Evolutionary conservation across 2,888 invertebrate species (phyloP).

Genomic region (Tetragnatha montana): DNA sequence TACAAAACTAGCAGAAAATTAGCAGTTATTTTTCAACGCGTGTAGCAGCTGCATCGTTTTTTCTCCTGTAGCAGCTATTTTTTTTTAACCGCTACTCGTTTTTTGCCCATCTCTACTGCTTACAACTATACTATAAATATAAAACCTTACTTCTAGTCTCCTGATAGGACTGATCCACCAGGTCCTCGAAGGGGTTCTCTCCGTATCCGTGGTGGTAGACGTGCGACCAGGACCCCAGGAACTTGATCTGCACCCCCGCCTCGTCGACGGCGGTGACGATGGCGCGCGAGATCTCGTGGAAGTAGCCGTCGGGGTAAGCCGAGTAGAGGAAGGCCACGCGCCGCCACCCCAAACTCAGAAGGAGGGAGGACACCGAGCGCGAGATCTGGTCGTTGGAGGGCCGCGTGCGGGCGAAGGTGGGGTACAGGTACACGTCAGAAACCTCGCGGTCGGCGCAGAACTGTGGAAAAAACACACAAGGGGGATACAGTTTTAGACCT

Average conservation of each 20-base stretch:
- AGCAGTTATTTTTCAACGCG: no score
- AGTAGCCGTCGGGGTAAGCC: constrained; percentile 84
- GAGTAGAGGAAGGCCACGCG: constrained; percentile 90
- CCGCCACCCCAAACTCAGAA: constrained; percentile 91
- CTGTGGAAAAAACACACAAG: constrained; percentile 80
- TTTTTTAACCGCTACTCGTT: no score
- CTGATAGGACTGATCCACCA: constrained; percentile 87
- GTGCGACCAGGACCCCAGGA: constrained; percentile 81
- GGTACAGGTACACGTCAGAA: constrained; percentile 89
- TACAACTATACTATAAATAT: no score
- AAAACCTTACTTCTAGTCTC: constrained; percentile 88
- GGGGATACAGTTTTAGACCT: no score
- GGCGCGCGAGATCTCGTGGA: constrained; percentile 85
- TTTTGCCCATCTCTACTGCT: no score
- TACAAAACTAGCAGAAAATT: no score
- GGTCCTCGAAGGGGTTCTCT: constrained; percentile 88
- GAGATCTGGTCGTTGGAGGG: constrained; percentile 96
- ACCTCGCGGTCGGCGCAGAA: constrained; percentile 93
- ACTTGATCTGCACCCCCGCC: constrained; percentile 84
- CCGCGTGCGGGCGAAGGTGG: constrained; percentile 94
- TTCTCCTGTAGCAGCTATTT: no score
- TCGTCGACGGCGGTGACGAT: constrained; percentile 84
- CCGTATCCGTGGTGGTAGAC: constrained; percentile 89
- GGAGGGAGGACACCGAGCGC: constrained; percentile 90
- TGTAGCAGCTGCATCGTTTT: no score